Evolutionary conservation across 2,113 vertebrate genomes (phyloP), one percentile per base, ranked within the genome.

Genomic region (Psettodes erumei): DNA sequence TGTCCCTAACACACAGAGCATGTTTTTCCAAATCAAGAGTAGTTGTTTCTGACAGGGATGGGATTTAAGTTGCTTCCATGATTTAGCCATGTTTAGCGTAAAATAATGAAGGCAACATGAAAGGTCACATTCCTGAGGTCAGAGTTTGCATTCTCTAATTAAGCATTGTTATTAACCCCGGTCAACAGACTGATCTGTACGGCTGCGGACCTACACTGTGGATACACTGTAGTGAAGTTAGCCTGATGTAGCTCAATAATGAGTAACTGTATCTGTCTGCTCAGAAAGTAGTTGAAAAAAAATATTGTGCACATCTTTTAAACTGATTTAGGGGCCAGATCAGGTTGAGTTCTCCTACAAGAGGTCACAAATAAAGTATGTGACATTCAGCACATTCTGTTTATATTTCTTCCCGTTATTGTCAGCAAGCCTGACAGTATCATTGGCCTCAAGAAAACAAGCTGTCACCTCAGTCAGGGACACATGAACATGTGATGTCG

Each of bases 1-100:
- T 48, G 32, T 69, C 9, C 43, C 42, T 74, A 63, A 83, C 72
- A 50, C 82, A 63, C 66, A 60, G 32, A 77, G 59, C 48, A 48
- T 35, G 23, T 64, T 50, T 83, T 68, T 1, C 21, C 1, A 60
- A n/a, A 71, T 50, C 50, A 47, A n/a, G 23, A 40, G 16, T 15
- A 45, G 59, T n/a, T 53, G 11, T 67, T 83, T 83, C 58, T 72
- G 51, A 63, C 75, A n/a, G 53, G 47, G 35, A 58, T 81, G 21
- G 47, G 37, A 66, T 59, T 66, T 30, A 28, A 37, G 59, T 30
- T 15, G 15, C 58, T 30, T 71, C 47, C 18, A 21, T 42, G 35
- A 79, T 71, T 74, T 71, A 70, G 43, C 56, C 35, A 38, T 30
- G 43, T 73, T 79, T n/a, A 63, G 28, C n/a, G 27, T n/a, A 62